Conservation (phyloP, 2,113 vertebrate species). For the Sterna hirundo region DNA sequence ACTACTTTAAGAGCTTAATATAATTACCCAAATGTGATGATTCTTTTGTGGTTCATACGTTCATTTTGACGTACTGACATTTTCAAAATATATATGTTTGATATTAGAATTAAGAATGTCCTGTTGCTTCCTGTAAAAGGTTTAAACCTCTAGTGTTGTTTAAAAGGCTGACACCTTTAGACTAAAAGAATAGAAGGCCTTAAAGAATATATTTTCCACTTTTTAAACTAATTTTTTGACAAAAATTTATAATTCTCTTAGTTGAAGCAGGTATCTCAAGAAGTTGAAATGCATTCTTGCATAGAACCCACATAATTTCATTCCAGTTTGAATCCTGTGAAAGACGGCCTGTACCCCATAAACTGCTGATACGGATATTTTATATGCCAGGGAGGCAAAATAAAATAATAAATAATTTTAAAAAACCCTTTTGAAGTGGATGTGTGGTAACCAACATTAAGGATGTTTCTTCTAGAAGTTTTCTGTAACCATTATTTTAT, state of each 20-base stretch:
- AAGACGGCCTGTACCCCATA: background rate
- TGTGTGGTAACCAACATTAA: background rate
- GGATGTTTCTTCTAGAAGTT: background rate
- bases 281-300: background rate
- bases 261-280: background rate
- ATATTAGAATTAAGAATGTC: background rate
- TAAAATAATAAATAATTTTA: background rate
- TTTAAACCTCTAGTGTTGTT: background rate
- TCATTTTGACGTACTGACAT: background rate
- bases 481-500: background rate
- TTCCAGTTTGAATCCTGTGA: background rate
- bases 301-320: background rate
- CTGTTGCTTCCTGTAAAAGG: background rate
- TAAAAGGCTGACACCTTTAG: background rate
- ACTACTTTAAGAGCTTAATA: background rate
- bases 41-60: background rate
- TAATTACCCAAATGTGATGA: background rate
- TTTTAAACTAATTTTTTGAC: background rate
- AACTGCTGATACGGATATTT: background rate
- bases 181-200: background rate
- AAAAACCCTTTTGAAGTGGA: background rate
- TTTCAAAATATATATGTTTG: background rate
- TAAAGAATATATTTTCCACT: background rate
- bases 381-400: background rate
- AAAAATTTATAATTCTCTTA: background rate